A percentile compares a stretch with the other conserved stretches of the same genome.
Conservation (phyloP, 2,888 invertebrate species). For the Venusia cambrica region DNA sequence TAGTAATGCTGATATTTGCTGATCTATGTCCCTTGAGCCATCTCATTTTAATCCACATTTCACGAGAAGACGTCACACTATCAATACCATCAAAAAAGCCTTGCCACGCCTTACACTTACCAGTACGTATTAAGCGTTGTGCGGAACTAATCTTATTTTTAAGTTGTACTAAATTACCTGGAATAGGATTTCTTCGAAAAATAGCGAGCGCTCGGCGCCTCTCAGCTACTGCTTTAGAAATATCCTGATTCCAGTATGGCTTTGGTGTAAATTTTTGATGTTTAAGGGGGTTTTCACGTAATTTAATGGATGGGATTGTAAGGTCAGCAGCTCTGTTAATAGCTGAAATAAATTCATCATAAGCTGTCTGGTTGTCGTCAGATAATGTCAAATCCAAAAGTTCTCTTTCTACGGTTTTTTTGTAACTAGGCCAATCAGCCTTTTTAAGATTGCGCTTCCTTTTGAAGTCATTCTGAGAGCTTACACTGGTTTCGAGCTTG, state of each 20-base stretch:
- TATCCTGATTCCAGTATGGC: constrained; percentile 7
- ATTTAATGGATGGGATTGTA: neutral
- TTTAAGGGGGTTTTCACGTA: too few relatives aligned
- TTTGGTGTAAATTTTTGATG: constrained; percentile 3
- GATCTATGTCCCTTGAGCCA: constrained; percentile 4
- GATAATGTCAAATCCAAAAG: neutral
- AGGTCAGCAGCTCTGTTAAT: constrained; percentile 1
- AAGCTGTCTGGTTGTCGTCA: neutral
- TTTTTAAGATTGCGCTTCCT: constrained; percentile 8
- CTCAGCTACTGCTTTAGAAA: constrained; percentile 6
- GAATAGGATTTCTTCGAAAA: constrained; percentile 1
- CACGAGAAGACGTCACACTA: too few relatives aligned
- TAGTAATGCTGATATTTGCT: neutral
- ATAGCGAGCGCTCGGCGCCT: neutral
- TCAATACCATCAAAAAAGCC: constrained; percentile 2
- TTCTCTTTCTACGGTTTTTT: neutral
- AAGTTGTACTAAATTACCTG: constrained; percentile 1
- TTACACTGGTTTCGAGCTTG: constrained; percentile 1
- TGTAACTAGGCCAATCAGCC: constrained; percentile 3
- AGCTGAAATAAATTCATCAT: constrained; percentile 2
- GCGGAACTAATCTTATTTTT: neutral
- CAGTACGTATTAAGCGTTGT: constrained; percentile 1
- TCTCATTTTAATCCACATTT: constrained; percentile 11
- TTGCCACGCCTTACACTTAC: constrained; percentile 1
- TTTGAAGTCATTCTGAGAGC: neutral